Percentiles rank a stretch among this genome's conserved stretches.
Conservation (phyloP, 2,888 invertebrate species). For the Pandemis cinnamomeana region DNA sequence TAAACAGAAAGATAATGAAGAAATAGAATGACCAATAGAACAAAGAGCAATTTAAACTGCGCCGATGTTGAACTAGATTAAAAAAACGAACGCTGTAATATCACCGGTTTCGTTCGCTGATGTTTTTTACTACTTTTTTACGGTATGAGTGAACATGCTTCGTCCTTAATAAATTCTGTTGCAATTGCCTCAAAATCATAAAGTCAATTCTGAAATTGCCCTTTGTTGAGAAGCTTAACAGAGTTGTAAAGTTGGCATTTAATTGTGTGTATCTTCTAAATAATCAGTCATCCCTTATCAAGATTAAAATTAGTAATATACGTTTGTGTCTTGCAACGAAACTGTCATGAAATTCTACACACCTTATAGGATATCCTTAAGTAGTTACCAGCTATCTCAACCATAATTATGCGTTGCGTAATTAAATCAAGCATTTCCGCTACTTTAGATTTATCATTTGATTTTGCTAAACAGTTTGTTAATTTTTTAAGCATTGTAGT, state of each 20-base stretch:
- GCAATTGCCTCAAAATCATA: background rate
- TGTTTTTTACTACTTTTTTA: constrained; percentile 9
- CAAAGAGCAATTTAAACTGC: constrained; percentile 6
- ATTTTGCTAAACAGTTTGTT: background rate
- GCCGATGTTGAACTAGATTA: background rate
- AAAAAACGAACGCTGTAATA: background rate
- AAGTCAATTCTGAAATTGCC: background rate
- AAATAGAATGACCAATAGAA: background rate
- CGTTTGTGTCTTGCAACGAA: background rate
- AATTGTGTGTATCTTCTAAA: no score
- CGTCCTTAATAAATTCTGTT: constrained; percentile 2
- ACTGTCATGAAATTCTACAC: background rate
- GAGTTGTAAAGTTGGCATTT: background rate
- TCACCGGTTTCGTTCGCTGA: background rate
- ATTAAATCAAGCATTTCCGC: background rate
- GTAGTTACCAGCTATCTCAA: background rate
- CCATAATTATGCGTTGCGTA: background rate
- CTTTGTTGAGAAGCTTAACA: background rate
- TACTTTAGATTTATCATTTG: background rate
- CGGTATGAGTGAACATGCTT: background rate
- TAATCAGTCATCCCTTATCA: background rate
- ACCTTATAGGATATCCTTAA: background rate
- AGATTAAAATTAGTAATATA: background rate
- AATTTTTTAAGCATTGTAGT: background rate
- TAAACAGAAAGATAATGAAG: background rate